Conservation (phyloP, 1,140 invertebrate species). For the Caenorhabditis briggsae region DNA sequence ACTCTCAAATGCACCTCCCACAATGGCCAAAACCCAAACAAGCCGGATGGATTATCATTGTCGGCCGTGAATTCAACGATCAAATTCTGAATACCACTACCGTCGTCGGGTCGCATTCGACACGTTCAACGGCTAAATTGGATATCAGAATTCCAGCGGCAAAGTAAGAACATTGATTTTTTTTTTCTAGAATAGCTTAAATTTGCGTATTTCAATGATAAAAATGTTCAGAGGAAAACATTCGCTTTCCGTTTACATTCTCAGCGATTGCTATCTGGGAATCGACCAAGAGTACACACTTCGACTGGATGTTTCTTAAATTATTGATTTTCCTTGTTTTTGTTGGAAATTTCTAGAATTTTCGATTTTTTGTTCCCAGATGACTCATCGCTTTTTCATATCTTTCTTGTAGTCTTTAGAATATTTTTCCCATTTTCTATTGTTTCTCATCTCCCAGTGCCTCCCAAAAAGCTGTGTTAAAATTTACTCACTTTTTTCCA, state of each 20-base stretch:
- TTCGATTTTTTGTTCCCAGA: no score
- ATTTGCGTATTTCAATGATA: neutral
- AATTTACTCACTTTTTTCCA: no score
- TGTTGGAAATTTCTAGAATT: neutral
- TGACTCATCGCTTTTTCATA: no score
- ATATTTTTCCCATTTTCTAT: no score
- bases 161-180: neutral
- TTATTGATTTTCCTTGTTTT: neutral
- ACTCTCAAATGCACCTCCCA: conserved; percentile 83
- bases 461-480: no score
- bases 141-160: conserved; percentile 11
- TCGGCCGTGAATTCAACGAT: conserved; percentile 78
- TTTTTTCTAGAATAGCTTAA: conserved; percentile 62
- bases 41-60: conserved; percentile 90
- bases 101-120: conserved; percentile 73
- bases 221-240: conserved; percentile 81
- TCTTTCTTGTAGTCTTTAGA: no score
- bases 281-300: conserved; percentile 91
- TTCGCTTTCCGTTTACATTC: conserved; percentile 87
- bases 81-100: conserved; percentile 92
- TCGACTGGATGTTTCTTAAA: conserved; percentile 49
- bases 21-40: conserved; percentile 92
- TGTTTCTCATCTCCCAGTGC: no score
- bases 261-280: conserved; percentile 94
- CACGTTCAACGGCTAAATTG: neutral